Evolutionary conservation across 2,888 invertebrate genomes (phyloP).

Genomic region (Limnephilus rhombicus): DNA sequence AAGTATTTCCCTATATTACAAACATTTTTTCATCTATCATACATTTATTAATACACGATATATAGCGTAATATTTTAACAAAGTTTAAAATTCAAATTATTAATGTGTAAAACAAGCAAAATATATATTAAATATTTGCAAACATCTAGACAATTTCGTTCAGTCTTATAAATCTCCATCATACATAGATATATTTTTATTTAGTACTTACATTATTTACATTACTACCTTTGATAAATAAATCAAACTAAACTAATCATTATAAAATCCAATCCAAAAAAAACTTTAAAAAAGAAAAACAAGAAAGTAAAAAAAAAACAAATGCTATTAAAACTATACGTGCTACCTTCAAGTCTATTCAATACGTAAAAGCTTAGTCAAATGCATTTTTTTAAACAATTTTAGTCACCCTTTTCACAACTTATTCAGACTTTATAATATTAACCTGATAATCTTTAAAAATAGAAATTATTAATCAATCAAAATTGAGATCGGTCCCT

Average conservation of each 20-base stretch:
- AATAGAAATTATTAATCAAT: conserved; percentile 69
- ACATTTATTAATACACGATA: too few relatives aligned
- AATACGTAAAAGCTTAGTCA: too few relatives aligned
- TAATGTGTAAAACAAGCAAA: not conserved
- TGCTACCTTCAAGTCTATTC: too few relatives aligned
- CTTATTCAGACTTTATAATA: not conserved
- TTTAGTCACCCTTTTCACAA: not conserved
- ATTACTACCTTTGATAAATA: not conserved
- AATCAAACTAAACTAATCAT: not conserved
- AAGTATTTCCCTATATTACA: too few relatives aligned
- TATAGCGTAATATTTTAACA: not conserved
- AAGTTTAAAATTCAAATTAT: not conserved
- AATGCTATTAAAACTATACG: not conserved
- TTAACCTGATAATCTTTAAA: not conserved
- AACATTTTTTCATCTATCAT: too few relatives aligned
- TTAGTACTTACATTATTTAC: not conserved
- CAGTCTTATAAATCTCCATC: not conserved
- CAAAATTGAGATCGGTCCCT: conserved; percentile 81
- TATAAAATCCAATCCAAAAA: not conserved
- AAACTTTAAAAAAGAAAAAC: not conserved
- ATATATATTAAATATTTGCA: not conserved
- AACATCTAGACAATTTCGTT: not conserved
- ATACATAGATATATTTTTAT: not conserved
- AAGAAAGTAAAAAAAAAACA: not conserved
- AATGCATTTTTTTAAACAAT: not conserved